Conservation (phyloP, 1,140 invertebrate genomes). For the Drosophila ogumai region DNA sequence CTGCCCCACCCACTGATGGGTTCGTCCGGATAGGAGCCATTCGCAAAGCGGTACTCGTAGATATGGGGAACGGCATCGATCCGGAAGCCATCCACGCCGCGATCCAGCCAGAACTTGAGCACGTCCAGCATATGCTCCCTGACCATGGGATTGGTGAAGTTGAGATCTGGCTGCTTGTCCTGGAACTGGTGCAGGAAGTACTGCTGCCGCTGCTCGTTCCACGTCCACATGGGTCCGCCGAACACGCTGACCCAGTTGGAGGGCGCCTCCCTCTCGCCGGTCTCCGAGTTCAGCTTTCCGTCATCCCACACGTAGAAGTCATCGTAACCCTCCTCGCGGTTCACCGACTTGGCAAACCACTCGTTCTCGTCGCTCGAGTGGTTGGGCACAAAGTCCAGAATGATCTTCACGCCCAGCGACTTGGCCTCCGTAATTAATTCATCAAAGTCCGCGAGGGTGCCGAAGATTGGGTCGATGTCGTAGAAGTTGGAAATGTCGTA, state of each 20-base stretch:
- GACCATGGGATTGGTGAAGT: constrained; percentile 88
- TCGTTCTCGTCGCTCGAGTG: constrained; percentile 89
- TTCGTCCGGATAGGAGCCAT: constrained; percentile 86
- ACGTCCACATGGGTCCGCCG: constrained; percentile 88
- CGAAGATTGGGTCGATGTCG: constrained; percentile 89
- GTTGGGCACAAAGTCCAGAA: constrained; percentile 87
- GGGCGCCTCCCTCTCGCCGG: constrained; percentile 84
- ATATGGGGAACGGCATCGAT: constrained; percentile 88
- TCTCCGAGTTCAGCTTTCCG: constrained; percentile 79
- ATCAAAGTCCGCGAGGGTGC: constrained; percentile 91
- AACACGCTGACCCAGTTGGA: constrained; percentile 90
- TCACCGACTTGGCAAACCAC: constrained; percentile 89
- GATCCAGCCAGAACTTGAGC: constrained; percentile 90
- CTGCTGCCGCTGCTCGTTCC: constrained; percentile 86
- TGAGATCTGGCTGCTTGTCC: constrained; percentile 89
- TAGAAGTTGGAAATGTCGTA: constrained; percentile 90
- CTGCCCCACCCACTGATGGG: constrained; percentile 68
- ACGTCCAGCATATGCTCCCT: constrained; percentile 88
- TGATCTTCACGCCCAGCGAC: constrained; percentile 66
- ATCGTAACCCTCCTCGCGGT: constrained; percentile 86
- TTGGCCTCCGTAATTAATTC: constrained; percentile 87
- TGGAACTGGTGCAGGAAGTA: constrained; percentile 90
- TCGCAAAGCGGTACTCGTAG: constrained; percentile 87
- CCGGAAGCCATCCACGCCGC: constrained; percentile 91
- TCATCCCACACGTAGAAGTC: constrained; percentile 91